Evolutionary conservation across 2,888 invertebrate species (phyloP).

Genomic region (Fragum sueziense): DNA sequence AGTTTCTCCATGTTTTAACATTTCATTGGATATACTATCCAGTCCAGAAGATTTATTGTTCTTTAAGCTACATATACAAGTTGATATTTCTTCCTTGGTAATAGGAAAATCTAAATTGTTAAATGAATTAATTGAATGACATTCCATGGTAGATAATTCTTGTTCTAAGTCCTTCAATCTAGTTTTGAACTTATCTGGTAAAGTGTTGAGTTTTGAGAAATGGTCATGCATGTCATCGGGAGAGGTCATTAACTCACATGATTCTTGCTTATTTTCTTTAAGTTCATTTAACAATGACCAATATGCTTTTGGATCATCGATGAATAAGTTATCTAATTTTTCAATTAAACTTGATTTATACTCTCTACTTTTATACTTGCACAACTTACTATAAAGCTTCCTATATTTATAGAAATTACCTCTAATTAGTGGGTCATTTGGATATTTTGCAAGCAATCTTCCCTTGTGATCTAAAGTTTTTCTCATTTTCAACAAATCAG

Average conservation of each 20-base stretch:
- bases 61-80: not conserved
- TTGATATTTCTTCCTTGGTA: not conserved
- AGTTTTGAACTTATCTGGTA: not conserved
- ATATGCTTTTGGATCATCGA: not conserved
- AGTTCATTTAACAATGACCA: not conserved
- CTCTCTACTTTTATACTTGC: not conserved
- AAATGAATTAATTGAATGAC: not conserved
- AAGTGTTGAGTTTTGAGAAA: not conserved
- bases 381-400: constrained; percentile 6
- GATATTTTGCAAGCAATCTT: no score
- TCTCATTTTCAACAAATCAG: no score
- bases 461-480: no score
- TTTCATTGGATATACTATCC: constrained; percentile 20
- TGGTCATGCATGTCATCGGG: not conserved
- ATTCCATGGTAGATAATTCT: not conserved
- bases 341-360: constrained; percentile 13
- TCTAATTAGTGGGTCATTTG: no score
- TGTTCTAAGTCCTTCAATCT: not conserved
- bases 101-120: not conserved
- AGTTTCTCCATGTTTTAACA: constrained; percentile 15
- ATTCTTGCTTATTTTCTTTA: not conserved
- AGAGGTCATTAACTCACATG: not conserved
- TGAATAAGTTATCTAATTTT: not conserved
- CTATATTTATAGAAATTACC: no score
- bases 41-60: constrained; percentile 14